These are phyloP conservation scores for Mythimna impura DNA, from an alignment of 2,888 invertebrate species.

Conservation along the genomic window DNA sequence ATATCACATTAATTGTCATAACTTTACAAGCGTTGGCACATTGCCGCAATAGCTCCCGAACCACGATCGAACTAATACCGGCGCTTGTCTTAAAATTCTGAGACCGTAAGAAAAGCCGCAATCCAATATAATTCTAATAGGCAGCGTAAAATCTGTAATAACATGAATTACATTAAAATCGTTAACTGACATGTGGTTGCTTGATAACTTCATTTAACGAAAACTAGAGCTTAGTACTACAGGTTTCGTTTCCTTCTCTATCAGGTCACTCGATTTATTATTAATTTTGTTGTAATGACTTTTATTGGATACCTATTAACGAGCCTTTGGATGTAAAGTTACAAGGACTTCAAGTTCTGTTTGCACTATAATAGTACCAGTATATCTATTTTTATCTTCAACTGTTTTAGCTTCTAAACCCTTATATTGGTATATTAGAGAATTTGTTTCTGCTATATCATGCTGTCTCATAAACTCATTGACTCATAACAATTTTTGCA, in stretches of 20 bases:
- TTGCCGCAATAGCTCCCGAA: conserved; percentile 41
- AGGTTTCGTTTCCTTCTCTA: conserved; percentile 61
- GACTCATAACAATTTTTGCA: neutral
- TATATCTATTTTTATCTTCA: neutral
- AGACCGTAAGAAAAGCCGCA: conserved; percentile 29
- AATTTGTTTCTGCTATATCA: neutral
- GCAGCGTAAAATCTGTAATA: conserved; percentile 64
- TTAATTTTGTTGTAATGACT: conserved; percentile 49
- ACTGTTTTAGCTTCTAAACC: neutral
- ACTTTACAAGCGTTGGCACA: conserved; percentile 19
- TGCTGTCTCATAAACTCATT: neutral
- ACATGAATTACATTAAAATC: conserved; percentile 54
- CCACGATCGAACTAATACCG: conserved; percentile 14
- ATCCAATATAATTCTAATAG: conserved; percentile 62
- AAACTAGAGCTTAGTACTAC: conserved; percentile 56
- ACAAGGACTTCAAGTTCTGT: conserved; percentile 23
- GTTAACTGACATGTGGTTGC: conserved; percentile 55
- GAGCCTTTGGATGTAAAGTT: conserved; percentile 18
- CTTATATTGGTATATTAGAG: too few relatives aligned
- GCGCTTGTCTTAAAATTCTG: conserved; percentile 32
- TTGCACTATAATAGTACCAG: neutral
- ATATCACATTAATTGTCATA: conserved; percentile 27
- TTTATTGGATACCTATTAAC: conserved; percentile 44
- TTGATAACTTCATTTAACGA: conserved; percentile 61
- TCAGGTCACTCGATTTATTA: conserved; percentile 42